Evolutionary conservation across 1,140 invertebrate species (phyloP), one percentile per base, ranked within the genome.

Genomic region (Bombus difficillimus): DNA sequence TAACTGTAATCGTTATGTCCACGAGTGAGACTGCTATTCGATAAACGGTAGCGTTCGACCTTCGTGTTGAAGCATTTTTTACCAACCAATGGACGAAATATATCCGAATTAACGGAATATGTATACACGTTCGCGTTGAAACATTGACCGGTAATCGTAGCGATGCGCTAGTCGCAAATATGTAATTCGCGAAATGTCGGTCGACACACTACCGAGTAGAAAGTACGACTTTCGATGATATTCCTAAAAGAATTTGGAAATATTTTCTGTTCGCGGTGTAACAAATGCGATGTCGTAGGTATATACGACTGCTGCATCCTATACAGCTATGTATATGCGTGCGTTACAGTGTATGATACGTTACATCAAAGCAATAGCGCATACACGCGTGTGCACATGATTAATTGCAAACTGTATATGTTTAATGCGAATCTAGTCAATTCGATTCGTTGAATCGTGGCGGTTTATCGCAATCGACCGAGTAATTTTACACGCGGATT

Each of bases 391-490:
- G 76, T 79, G 43, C 66, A 62, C 68, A 72, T 78, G 68, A 80
- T 73, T 80, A 62, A 72, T 80, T 62, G 66, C 57, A 71, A 85
- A 37, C 34, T 72, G 41, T 85, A 72, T 72, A 80, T 72, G 83
- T 80, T 85, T 80, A 72, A 80, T 62, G 83, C 83, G 83, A 80
- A 80, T 85, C 83, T 85, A 85, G 83, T 85, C 83, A 85, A 80
- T 85, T 72, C 83, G 83, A 85, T 85, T 85, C 83, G 83, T 85
- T 85, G 83, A 85, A 80, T 85, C 83, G 77, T 85, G 69, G 76
- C 83, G 43, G 53, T 72, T 85, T 79, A 72, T 72, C 68, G 76
- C 83, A 71, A 85, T 80, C 77, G 69, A 69, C 83, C 83, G 83
- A 64, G 68, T 43, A 72, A 72, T 80, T 80, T 64, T 66, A 28